phyloP scores from a whole-genome alignment of 1,140 invertebrate species.

The Aphaenogaster rudis region DNA sequence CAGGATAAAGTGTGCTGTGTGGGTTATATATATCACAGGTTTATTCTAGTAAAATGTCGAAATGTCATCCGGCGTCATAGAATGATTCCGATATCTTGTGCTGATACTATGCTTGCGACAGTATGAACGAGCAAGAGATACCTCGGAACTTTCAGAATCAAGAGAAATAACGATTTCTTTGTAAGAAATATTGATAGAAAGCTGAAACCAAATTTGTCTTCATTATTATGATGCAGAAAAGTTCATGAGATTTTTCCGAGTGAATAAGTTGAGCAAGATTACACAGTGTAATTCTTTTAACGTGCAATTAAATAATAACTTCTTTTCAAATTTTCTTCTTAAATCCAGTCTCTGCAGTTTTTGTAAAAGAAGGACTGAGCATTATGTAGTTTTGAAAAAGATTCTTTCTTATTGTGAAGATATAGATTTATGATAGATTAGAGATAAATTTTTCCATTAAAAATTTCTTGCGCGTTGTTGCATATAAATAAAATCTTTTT shows the following conservation, averaged over 20 bases:
- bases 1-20: too few species aligned
- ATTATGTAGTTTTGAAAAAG: neutral
- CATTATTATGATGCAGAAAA: neutral
- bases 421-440: neutral
- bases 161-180: neutral
- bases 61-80: constrained; percentile 1
- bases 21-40: neutral
- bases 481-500: neutral
- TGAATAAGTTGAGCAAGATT: neutral
- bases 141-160: neutral
- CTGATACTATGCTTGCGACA: constrained; percentile 17
- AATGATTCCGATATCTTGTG: constrained; percentile 10
- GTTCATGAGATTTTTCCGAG: neutral
- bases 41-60: neutral
- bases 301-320: neutral
- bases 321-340: neutral
- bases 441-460: neutral
- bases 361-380: neutral
- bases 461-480: neutral
- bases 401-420: neutral
- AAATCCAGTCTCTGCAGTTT: neutral
- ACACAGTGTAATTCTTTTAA: neutral
- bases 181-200: neutral
- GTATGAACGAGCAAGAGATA: constrained; percentile 12
- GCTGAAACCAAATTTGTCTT: neutral